Conservation (phyloP, 2,797 vertebrate species). For the Chiroxiphia lanceolata region DNA sequence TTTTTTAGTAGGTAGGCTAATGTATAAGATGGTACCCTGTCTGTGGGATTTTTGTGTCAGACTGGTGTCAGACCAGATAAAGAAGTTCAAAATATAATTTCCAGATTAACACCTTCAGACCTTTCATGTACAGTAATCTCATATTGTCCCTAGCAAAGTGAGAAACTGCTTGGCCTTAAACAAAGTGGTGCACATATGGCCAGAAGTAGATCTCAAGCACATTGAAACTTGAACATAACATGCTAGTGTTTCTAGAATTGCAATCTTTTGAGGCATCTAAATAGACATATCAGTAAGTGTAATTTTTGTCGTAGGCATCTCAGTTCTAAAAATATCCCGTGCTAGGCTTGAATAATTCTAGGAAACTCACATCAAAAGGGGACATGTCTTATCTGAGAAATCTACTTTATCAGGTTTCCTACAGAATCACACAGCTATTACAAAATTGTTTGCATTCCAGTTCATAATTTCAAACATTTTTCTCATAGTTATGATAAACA, state of each 20-base stretch:
- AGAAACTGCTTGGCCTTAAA: neutral
- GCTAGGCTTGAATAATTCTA: neutral
- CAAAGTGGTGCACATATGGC: neutral
- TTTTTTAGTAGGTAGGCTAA: neutral
- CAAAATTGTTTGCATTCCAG: neutral
- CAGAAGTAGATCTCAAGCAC: neutral
- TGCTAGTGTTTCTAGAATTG: accelerated
- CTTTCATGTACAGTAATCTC: neutral
- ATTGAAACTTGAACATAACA: neutral
- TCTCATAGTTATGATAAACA: neutral
- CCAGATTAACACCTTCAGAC: neutral
- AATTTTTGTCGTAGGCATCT: neutral
- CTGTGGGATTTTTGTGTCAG: neutral
- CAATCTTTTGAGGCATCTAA: neutral
- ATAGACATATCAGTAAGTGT: neutral
- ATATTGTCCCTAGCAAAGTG: neutral
- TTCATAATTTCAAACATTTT: neutral
- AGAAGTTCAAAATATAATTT: neutral
- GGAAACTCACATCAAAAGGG: neutral
- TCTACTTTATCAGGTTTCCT: neutral
- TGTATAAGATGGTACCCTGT: neutral
- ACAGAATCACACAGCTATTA: neutral
- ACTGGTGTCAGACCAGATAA: neutral
- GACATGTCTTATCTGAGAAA: neutral
- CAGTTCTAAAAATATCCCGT: neutral